phyloP scores from a whole-genome alignment of 2,797 vertebrate species.

The Halcyon chelicuti region DNA sequence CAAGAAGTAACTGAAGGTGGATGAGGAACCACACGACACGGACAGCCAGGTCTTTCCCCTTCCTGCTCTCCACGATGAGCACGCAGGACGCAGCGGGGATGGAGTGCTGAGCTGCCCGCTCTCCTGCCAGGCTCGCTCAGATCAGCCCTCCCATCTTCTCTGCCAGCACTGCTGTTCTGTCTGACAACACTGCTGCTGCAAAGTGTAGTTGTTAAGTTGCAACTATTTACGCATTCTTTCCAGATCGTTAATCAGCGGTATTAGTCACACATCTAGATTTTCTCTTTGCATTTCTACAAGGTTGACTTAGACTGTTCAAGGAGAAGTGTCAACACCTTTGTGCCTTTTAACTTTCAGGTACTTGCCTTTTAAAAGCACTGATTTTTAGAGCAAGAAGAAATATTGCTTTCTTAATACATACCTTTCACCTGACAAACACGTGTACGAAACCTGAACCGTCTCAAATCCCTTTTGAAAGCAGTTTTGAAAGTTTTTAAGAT shows the following conservation, averaged over 20 bases:
- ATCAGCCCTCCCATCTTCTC: not conserved
- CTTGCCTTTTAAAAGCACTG: not conserved
- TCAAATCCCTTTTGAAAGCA: not conserved
- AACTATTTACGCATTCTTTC: not conserved
- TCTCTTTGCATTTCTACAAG: not conserved
- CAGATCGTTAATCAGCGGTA: not conserved
- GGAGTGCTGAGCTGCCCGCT: not conserved
- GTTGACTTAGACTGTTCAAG: not conserved
- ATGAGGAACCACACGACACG: not conserved
- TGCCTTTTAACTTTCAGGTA: not conserved
- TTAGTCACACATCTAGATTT: not conserved
- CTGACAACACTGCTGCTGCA: not conserved
- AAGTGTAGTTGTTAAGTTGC: not conserved
- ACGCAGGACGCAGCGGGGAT: fast-evolving
- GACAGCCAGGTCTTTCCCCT: not conserved
- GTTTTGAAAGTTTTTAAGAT: not conserved
- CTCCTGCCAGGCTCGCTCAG: not conserved
- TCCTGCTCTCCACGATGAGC: fast-evolving
- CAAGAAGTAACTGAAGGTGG: not conserved
- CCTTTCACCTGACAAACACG: not conserved
- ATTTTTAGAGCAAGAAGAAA: not conserved
- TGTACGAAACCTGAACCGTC: not conserved
- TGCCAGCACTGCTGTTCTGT: not conserved
- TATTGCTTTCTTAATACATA: not conserved
- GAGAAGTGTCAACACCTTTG: not conserved